Percentiles rank a stretch among this genome's conserved stretches.
Evolutionary conservation across 2,797 vertebrate species (phyloP).

Genomic region (Diceros bicornis): DNA sequence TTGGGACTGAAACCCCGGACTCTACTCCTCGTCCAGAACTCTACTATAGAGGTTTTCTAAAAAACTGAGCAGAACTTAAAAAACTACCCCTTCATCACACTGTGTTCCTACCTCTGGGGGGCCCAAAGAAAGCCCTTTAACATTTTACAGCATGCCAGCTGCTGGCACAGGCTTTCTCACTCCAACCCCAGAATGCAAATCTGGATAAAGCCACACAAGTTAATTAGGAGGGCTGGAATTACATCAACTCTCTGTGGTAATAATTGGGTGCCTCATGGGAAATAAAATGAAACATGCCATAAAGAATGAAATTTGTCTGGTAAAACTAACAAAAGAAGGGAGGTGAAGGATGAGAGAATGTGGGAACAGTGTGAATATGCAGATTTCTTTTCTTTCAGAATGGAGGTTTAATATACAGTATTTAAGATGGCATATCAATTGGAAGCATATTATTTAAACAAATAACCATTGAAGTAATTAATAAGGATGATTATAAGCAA

Average conservation of each 20-base stretch:
- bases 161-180: background rate
- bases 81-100: background rate
- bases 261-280: conserved; percentile 45
- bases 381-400: background rate
- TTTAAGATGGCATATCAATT: background rate
- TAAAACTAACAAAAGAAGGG: conserved; percentile 59
- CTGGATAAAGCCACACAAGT: background rate
- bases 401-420: background rate
- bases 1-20: background rate
- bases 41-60: background rate
- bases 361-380: background rate
- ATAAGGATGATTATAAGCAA: background rate
- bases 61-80: background rate
- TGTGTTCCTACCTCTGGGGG: background rate
- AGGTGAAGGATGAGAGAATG: background rate
- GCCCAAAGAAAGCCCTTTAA: background rate
- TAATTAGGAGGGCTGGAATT: conserved; percentile 65
- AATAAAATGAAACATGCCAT: conserved; percentile 67
- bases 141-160: background rate
- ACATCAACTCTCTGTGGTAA: background rate
- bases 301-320: conserved; percentile 51
- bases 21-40: background rate
- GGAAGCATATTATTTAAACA: background rate
- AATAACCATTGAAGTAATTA: background rate
- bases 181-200: conserved; percentile 11